phyloP scores from a whole-genome alignment of 2,888 invertebrate genomes.

The Eupithecia centaureata region DNA sequence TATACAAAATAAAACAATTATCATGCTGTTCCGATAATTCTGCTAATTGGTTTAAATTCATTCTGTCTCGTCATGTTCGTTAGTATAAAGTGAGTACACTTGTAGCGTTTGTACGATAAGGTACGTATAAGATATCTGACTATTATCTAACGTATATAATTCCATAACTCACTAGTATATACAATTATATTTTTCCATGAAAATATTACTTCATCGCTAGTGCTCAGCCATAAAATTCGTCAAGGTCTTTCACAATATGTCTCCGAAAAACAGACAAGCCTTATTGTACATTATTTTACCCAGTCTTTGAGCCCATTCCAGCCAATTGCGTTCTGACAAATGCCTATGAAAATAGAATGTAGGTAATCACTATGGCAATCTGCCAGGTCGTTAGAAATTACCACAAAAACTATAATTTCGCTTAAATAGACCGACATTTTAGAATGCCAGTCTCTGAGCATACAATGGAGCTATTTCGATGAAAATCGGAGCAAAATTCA shows the following conservation, averaged over 20 bases:
- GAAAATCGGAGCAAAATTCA: constrained; percentile 19
- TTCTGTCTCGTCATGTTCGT: not conserved
- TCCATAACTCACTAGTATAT: too few relatives aligned
- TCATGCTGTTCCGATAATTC: too few relatives aligned
- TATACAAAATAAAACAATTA: too few relatives aligned
- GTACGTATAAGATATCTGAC: not conserved
- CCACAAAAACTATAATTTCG: constrained; percentile 24
- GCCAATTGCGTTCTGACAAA: constrained; percentile 23
- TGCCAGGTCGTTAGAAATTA: constrained; percentile 27
- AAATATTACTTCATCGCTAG: not conserved
- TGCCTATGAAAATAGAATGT: constrained; percentile 26
- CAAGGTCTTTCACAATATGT: not conserved
- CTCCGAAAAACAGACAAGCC: constrained; percentile 7
- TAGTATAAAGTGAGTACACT: not conserved
- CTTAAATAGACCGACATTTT: constrained; percentile 21
- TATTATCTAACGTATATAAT: not conserved
- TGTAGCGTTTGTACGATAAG: not conserved
- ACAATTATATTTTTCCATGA: too few relatives aligned
- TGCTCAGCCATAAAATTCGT: not conserved
- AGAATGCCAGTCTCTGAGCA: constrained; percentile 19
- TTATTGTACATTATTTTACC: constrained; percentile 11
- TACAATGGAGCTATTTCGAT: constrained; percentile 25
- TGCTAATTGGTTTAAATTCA: not conserved
- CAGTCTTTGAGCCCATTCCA: constrained; percentile 11
- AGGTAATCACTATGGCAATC: constrained; percentile 32